phyloP scores from a whole-genome alignment of 2,888 invertebrate species.

The Iselma pallidipennis region DNA sequence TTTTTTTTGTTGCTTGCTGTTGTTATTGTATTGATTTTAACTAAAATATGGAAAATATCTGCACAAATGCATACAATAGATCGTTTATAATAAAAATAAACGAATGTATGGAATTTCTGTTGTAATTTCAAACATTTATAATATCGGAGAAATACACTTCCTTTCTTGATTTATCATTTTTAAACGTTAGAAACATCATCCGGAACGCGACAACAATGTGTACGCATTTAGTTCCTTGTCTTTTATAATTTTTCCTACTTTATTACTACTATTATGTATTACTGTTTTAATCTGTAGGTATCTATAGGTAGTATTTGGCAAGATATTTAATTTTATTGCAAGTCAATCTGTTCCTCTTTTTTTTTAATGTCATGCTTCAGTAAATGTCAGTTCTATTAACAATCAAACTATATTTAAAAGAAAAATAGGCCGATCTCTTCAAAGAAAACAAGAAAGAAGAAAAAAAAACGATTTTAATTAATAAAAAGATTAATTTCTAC shows the following conservation, averaged over 20 bases:
- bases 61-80: not conserved
- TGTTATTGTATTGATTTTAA: not conserved
- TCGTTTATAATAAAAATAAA: not conserved
- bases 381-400: conserved; percentile 12
- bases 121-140: not conserved
- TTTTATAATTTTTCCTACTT: not conserved
- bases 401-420: not conserved
- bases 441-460: not conserved
- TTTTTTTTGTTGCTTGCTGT: not conserved
- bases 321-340: not conserved
- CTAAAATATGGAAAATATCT: not conserved
- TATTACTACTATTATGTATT: not conserved
- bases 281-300: not conserved
- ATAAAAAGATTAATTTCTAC: not conserved
- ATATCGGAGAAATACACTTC: not conserved
- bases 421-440: not conserved
- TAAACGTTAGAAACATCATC: not conserved
- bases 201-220: not conserved
- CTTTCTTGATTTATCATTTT: not conserved
- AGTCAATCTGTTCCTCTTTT: not conserved
- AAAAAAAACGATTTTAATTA: too few relatives aligned
- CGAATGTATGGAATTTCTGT: not conserved
- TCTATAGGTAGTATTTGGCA: not conserved
- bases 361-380: conserved; percentile 17
- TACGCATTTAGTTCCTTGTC: not conserved